Evolutionary conservation across 2,113 vertebrate species (phyloP), one percentile per base, ranked within the genome.

Genomic region (Camelus dromedarius): DNA sequence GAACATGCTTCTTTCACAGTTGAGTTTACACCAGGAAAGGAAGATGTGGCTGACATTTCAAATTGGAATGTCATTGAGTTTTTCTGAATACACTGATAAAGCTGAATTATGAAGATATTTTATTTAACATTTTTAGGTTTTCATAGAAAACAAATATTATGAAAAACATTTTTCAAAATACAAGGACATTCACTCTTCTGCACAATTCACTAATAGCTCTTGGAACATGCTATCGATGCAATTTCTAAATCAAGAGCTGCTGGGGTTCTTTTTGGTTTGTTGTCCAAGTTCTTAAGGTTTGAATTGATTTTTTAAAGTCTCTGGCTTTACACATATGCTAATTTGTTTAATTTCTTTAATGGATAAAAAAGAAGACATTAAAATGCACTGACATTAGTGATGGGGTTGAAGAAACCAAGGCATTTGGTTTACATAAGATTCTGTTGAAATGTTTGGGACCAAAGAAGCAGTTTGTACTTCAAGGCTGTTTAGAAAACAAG

Each of bases 311-410:
- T 93, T 89, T 32, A 3, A 38, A 86, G 10, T 72, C 30, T 95
- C 38, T 93, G 79, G 56, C 72, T 91, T 89, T 93, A 46, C 22
- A 73, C 38, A 19, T 70, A 96, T 72, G 72, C 26, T 96, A 85
- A 97, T 95, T 95, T 97, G 42, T 56, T 89, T 92, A 89, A 92
- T 79, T 75, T 87, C 32, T 93, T 92, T 92, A 96, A 97, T 73
- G 84, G 89, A 76, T 77, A 76, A 95, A 90, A 95, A 89, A 79
- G 32, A 79, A 92, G 54, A 70, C 66, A 79, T 72, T 87, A 87
- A 82, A 90, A 76, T 91, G 56, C 67, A 52, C 62, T 93, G 94
- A 89, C 50, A 70, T 97, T 69, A 66, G 18, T 28, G 20, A 79
- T 42, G 64, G 72, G 66, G 28, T 32, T 96, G 8, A 97, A 90